These are phyloP conservation scores for Acyrthosiphon pisum DNA, from an alignment of 1,140 invertebrate species.

Conservation along the genomic window DNA sequence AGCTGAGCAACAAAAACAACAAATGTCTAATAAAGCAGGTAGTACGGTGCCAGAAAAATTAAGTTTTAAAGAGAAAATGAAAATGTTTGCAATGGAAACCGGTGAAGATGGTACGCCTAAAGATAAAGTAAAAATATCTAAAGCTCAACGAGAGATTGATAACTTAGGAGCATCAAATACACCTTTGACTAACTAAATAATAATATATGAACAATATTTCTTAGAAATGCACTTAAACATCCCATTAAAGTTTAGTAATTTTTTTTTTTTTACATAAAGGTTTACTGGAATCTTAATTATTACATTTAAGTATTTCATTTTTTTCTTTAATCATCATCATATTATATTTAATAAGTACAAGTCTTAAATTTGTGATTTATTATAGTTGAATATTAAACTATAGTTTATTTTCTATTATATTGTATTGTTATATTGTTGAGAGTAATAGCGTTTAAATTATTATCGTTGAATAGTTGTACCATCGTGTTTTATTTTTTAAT, in stretches of 20 bases:
- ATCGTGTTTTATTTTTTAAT: neutral
- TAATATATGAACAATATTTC: neutral
- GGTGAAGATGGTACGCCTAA: conserved; percentile 86
- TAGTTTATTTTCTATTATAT: conserved; percentile 56
- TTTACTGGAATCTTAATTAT: neutral
- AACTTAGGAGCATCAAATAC: conserved; percentile 67
- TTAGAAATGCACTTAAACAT: conserved; percentile 31
- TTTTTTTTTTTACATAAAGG: conserved; percentile 44
- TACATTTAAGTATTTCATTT: conserved; percentile 15
- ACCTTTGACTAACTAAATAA: conserved; percentile 53
- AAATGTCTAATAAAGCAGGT: conserved; percentile 69
- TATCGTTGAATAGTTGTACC: conserved; percentile 56
- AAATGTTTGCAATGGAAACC: conserved; percentile 94
- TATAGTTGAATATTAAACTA: conserved; percentile 55
- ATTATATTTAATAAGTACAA: conserved; percentile 53
- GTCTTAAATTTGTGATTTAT: conserved; percentile 52
- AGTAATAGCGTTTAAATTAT: conserved; percentile 55
- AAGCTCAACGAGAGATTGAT: conserved; percentile 90
- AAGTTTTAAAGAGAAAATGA: conserved; percentile 95
- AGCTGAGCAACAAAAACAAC: conserved; percentile 77
- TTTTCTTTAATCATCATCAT: conserved; percentile 15
- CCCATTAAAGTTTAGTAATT: conserved; percentile 35
- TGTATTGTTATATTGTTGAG: conserved; percentile 54
- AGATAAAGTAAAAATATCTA: conserved; percentile 92
- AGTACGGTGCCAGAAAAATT: conserved; percentile 85